A percentile compares a stretch with the other conserved stretches of the same genome.
Conservation (phyloP, 2,888 invertebrate genomes). For the Eupithecia pulchellata region DNA sequence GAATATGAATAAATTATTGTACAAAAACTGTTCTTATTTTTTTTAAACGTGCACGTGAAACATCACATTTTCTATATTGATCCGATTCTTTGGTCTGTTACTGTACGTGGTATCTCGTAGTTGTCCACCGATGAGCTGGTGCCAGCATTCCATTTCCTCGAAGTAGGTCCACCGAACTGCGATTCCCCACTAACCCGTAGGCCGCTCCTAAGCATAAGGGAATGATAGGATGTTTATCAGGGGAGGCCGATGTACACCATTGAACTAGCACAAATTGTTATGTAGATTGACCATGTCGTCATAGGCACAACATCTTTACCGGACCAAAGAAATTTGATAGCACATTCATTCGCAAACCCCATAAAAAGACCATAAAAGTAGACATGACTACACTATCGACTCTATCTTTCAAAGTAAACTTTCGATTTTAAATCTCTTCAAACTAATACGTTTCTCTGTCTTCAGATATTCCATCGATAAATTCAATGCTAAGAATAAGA, state of each 20-base stretch:
- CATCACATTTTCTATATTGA: too few species aligned
- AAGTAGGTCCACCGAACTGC: not conserved
- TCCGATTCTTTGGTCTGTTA: too few species aligned
- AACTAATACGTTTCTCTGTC: conserved; percentile 46
- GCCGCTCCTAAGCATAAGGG: not conserved
- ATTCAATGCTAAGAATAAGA: conserved; percentile 75
- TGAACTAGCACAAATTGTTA: not conserved
- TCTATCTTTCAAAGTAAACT: conserved; percentile 31
- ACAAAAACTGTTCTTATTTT: too few species aligned
- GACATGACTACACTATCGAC: conserved; percentile 1
- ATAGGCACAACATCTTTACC: not conserved
- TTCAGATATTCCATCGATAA: conserved; percentile 78
- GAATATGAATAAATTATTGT: too few species aligned
- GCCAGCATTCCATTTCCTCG: too few species aligned
- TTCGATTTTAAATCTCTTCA: conserved; percentile 41
- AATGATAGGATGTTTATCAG: not conserved
- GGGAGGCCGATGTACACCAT: not conserved
- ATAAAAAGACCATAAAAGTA: too few species aligned
- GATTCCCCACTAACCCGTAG: not conserved
- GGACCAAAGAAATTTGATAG: not conserved
- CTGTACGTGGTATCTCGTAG: too few species aligned
- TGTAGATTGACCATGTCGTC: not conserved
- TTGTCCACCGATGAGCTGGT: too few species aligned
- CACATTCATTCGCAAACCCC: not conserved
- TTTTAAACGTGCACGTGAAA: too few species aligned